Percentiles rank a stretch among this genome's conserved stretches.
phyloP scores from a whole-genome alignment of 2,113 vertebrate species.

The Oncorhynchus kisutch region DNA sequence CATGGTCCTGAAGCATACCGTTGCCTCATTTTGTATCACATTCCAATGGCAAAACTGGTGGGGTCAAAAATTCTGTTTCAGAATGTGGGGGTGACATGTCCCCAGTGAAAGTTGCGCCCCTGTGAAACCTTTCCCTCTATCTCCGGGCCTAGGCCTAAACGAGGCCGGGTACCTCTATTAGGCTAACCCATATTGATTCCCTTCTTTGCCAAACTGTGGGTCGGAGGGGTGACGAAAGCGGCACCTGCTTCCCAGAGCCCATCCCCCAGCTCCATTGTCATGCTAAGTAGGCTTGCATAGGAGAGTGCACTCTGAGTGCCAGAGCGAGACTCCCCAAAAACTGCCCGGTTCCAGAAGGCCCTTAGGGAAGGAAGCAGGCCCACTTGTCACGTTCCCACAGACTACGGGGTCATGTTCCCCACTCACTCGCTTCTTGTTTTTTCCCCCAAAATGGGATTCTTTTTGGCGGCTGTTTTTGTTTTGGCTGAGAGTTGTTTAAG shows the following conservation, averaged over 20 bases:
- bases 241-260: constrained; percentile 13
- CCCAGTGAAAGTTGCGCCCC: no score
- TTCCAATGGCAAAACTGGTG: no score
- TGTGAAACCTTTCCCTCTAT: no score
- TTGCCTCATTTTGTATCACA: no score
- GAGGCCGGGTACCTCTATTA: no score
- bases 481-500: constrained; percentile 52
- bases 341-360: neutral
- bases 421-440: neutral
- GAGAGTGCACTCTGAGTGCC: constrained; percentile 16
- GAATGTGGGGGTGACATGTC: no score
- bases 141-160: no score
- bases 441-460: constrained; percentile 38
- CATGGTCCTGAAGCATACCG: no score
- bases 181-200: no score
- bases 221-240: neutral
- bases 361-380: neutral
- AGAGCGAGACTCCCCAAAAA: neutral
- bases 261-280: constrained; percentile 31
- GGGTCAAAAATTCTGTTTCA: no score
- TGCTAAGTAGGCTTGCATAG: constrained; percentile 17
- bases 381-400: constrained; percentile 24
- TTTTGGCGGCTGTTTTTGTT: constrained; percentile 48
- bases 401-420: constrained; percentile 27
- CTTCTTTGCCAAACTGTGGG: no score